Base-by-base conservation (phyloP, 2,888 invertebrate species). In the Pimpla rufipes region DNA sequence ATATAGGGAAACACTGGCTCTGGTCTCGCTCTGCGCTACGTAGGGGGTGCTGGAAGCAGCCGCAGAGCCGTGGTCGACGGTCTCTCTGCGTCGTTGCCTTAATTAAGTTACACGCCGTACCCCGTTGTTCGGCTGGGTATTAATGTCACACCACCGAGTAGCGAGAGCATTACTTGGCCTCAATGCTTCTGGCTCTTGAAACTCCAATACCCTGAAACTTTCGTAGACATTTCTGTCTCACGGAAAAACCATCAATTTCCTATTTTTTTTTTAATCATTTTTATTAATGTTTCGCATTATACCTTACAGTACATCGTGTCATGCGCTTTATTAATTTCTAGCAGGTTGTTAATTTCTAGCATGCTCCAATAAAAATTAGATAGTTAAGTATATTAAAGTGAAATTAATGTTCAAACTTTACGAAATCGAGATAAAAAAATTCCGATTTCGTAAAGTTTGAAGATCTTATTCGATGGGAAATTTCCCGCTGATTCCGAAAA, bases 51-150 rank as follows among this genome's bases (percentile, higher is more conserved):
- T 70, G 68, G 75, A 89, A 87, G 87, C 88, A 87, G 87, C 93
- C 92, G 82, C 93, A 92, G 90, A 91, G 88, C 90, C 90, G 91
- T 89, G 92, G 92, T 92, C 80, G 80, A 87, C 90, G 91, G 89
- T 81, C 78, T 81, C 84, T 91, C 88, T 89, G 92, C 91, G 90
- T 92, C 92, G 93, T 93, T 93, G 92, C 90, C 91, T 93, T 93
- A 93, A 93, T 93, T 93, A 93, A 93, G 93, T 93, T 93, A 93
- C 92, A 91, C 90, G 89, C 90, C 88, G 90, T 88, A 86, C 88
- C 86, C 81, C 81, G 84, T 84, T 84, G 84, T 84, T 84, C 84
- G 78, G 84, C 84, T 84, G 75, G 85, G 88, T 90, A 92, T 93
- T 91, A 93, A 92, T 89, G 93, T 93, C 92, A 90, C 92, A 90